Evolutionary conservation across 1,140 invertebrate species (phyloP).

Genomic region (Monochamus saltuarius): DNA sequence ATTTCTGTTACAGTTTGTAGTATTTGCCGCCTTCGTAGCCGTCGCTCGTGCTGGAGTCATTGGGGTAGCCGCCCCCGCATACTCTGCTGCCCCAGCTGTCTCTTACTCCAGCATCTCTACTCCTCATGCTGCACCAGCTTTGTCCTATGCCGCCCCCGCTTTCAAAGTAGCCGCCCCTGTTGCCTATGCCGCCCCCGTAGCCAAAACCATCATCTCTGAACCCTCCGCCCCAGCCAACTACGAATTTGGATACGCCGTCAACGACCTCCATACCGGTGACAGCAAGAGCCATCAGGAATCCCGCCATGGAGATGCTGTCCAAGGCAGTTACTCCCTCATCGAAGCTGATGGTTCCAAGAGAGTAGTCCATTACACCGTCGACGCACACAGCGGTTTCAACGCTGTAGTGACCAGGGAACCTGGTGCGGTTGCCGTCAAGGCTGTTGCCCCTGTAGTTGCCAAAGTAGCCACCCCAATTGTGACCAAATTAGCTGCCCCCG

Average conservation of each 20-base stretch:
- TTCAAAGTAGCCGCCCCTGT: conserved; percentile 17
- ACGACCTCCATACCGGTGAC: conserved; percentile 56
- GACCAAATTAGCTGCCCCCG: neutral
- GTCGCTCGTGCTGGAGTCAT: too few relatives aligned
- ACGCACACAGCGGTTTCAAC: conserved; percentile 27
- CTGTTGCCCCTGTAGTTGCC: neutral
- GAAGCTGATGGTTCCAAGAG: conserved; percentile 32
- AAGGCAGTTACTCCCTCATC: conserved; percentile 30
- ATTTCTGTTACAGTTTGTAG: too few relatives aligned
- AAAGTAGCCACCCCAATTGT: neutral
- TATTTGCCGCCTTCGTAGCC: too few relatives aligned
- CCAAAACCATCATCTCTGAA: conserved; percentile 16
- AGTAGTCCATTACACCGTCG: conserved; percentile 28
- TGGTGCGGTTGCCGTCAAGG: neutral
- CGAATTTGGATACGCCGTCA: conserved; percentile 33
- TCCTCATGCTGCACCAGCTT: too few relatives aligned
- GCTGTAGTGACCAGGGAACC: conserved; percentile 25
- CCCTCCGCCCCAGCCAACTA: conserved; percentile 29
- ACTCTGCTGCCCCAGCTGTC: too few relatives aligned
- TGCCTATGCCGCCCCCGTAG: conserved; percentile 11
- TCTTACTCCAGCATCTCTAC: too few relatives aligned
- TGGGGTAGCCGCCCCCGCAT: too few relatives aligned
- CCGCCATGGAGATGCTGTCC: conserved; percentile 24
- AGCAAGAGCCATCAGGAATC: conserved; percentile 25
- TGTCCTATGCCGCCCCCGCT: conserved; percentile 1